Percentiles rank a stretch among this genome's conserved stretches.
These are phyloP conservation scores for Gymnodraco acuticeps DNA, from an alignment of 2,797 vertebrate species.

Conservation along the genomic window DNA sequence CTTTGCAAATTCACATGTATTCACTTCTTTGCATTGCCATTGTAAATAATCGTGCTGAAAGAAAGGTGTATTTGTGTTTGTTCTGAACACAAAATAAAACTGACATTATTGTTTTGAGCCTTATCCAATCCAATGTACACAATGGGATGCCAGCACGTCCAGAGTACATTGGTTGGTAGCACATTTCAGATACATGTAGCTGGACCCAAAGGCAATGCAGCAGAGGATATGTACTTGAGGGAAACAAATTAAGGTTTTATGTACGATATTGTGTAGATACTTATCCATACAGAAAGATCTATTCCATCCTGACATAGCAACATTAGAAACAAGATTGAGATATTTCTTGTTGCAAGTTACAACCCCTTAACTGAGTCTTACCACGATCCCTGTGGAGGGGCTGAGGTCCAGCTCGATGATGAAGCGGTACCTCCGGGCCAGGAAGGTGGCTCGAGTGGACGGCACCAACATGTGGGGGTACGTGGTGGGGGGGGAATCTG, in stretches of 20 bases:
- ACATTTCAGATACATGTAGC: not conserved
- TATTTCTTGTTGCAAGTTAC: not conserved
- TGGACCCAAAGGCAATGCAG: not conserved
- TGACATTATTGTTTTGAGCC: not conserved
- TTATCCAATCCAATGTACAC: not conserved
- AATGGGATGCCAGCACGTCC: not conserved
- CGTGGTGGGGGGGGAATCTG: slow-evolving; percentile 82
- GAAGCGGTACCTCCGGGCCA: slow-evolving; percentile 96
- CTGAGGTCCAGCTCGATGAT: slow-evolving; percentile 97
- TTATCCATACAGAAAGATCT: not conserved
- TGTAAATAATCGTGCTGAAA: too few species aligned
- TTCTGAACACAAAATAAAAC: too few species aligned
- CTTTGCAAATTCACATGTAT: too few species aligned
- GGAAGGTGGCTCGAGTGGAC: slow-evolving; percentile 92
- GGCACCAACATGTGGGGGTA: slow-evolving; percentile 91
- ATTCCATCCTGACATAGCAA: not conserved
- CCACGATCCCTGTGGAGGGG: slow-evolving; percentile 98
- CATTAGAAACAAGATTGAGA: too few species aligned
- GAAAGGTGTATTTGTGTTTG: too few species aligned
- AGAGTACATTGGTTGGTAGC: not conserved
- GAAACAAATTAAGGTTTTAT: too few species aligned
- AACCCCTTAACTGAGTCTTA: slow-evolving; percentile 73
- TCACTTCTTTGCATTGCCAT: too few species aligned
- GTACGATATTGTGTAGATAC: too few species aligned
- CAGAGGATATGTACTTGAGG: not conserved